phyloP scores from a whole-genome alignment of 2,888 invertebrate species.

The Machimus rusticus region DNA sequence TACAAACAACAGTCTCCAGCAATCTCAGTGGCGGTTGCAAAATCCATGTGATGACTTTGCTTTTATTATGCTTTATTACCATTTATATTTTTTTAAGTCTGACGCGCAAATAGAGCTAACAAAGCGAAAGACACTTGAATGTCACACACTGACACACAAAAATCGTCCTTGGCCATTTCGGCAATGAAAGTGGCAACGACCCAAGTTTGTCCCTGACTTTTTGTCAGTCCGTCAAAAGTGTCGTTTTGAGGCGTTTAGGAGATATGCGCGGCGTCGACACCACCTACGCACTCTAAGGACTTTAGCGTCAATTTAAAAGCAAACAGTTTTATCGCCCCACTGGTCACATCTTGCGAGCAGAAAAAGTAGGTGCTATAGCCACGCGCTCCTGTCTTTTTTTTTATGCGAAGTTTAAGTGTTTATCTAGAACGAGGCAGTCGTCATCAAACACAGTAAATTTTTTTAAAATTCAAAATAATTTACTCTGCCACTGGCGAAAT shows the following conservation, averaged over 20 bases:
- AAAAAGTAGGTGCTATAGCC: neutral
- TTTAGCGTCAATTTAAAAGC: neutral
- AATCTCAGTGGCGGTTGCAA: neutral
- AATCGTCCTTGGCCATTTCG: neutral
- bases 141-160: neutral
- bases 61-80: neutral
- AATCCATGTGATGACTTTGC: neutral
- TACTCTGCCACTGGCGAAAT: neutral
- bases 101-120: neutral
- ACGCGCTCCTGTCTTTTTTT: neutral
- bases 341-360: neutral
- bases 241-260: neutral
- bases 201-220: neutral
- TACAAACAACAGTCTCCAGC: neutral
- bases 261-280: neutral
- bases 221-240: neutral
- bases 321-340: neutral
- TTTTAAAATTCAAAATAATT: slow-evolving; percentile 1
- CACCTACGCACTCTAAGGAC: neutral
- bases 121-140: neutral
- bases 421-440: slow-evolving; percentile 5
- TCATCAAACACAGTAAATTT: slow-evolving; percentile 2
- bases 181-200: neutral
- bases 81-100: neutral
- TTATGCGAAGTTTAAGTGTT: neutral